A percentile compares a stretch with the other conserved stretches of the same genome.
Conservation (phyloP, 2,797 vertebrate species). For the Oreochromis mossambicus region DNA sequence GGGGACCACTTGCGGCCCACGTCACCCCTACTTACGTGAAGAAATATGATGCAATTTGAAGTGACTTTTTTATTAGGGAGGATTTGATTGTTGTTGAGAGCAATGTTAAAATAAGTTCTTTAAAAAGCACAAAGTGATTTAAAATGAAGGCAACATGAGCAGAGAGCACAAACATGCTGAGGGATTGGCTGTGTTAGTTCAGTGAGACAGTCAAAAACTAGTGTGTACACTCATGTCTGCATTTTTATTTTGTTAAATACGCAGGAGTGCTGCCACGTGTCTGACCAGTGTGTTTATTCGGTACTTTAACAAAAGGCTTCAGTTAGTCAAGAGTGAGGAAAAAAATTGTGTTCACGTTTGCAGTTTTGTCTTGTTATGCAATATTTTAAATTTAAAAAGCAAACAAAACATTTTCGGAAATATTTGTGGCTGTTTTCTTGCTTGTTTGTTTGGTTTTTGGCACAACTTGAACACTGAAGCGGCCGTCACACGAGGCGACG, state of each 20-base stretch:
- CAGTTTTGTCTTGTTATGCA: neutral
- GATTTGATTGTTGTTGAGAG: neutral
- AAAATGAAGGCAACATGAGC: neutral
- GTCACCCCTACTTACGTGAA: neutral
- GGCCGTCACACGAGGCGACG: no score
- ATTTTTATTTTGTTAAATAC: neutral
- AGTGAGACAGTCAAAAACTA: neutral
- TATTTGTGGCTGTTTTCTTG: neutral
- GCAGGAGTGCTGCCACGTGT: neutral
- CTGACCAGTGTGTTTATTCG: neutral
- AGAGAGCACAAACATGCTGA: neutral
- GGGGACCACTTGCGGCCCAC: neutral
- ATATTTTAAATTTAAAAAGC: neutral
- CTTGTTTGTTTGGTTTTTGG: neutral
- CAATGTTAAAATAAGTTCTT: neutral
- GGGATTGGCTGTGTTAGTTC: neutral
- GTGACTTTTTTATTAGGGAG: neutral
- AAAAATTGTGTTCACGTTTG: fast-evolving
- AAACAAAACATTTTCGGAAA: fast-evolving
- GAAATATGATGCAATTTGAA: neutral
- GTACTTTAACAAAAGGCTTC: fast-evolving
- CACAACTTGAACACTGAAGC: no score
- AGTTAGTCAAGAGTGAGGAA: neutral
- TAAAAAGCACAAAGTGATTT: neutral
- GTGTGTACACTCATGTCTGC: neutral